phyloP scores from a whole-genome alignment of 2,888 invertebrate species.

The Rhagium mordax region DNA sequence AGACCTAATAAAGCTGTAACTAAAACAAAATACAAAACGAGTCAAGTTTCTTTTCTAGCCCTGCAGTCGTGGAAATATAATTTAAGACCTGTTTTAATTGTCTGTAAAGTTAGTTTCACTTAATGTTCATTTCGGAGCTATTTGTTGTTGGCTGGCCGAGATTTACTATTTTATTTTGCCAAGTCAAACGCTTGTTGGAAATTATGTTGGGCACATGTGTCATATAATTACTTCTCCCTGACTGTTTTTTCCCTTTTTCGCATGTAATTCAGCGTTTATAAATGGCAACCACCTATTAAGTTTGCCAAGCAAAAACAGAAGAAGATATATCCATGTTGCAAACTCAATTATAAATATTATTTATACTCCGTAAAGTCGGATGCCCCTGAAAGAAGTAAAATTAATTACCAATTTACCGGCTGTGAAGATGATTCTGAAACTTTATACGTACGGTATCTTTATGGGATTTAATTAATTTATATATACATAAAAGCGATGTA shows the following conservation, averaged over 20 bases:
- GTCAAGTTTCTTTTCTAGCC: neutral
- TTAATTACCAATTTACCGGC: constrained; percentile 8
- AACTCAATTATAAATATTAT: constrained; percentile 59
- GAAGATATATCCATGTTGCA: constrained; percentile 33
- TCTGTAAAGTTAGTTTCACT: constrained; percentile 48
- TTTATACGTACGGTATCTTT: constrained; percentile 2
- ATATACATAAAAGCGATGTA: constrained; percentile 1
- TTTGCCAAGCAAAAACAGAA: constrained; percentile 57
- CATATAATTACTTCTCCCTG: constrained; percentile 54
- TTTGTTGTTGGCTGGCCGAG: constrained; percentile 43
- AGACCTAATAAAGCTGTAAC: too few relatives aligned
- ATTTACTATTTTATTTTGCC: constrained; percentile 47
- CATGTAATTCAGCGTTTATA: constrained; percentile 57
- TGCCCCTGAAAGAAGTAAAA: constrained; percentile 24
- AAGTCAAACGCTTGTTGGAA: constrained; percentile 50
- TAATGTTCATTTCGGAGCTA: constrained; percentile 26
- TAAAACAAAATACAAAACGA: too few relatives aligned
- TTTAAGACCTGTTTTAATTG: constrained; percentile 51
- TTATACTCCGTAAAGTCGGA: constrained; percentile 52
- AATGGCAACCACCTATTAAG: constrained; percentile 58
- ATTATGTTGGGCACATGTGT: constrained; percentile 59
- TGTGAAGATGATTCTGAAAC: neutral
- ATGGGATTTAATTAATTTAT: constrained; percentile 16
- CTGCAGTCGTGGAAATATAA: constrained; percentile 36
- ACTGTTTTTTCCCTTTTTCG: constrained; percentile 39